Conservation (phyloP, 53 echinoderm and acorn worm genomes). For the Pentamera pediparva region DNA sequence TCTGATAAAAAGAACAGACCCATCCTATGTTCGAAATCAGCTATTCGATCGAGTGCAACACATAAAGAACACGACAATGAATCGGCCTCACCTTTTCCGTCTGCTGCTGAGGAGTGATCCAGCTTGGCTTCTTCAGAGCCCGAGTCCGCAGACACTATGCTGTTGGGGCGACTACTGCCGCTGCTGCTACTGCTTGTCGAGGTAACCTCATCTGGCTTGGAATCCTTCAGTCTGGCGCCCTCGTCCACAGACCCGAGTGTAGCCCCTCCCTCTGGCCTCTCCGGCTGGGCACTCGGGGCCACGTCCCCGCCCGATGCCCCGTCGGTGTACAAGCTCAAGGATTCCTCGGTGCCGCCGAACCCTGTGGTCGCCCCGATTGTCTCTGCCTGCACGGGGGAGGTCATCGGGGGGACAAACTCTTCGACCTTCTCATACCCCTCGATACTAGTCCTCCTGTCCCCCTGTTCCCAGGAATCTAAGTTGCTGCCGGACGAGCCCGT, state of each 20-base stretch:
- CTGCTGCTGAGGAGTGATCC: not conserved
- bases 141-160: slow-evolving; percentile 24
- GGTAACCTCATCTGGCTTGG: not conserved
- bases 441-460: slow-evolving; percentile 11
- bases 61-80: too few relatives aligned
- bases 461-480: not conserved
- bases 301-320: slow-evolving; percentile 1
- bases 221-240: not conserved
- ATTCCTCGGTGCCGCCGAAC: slow-evolving; percentile 3
- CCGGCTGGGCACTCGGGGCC: not conserved
- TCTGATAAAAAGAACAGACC: too few relatives aligned
- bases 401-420: not conserved
- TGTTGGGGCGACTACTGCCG: slow-evolving; percentile 24
- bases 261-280: slow-evolving; percentile 19
- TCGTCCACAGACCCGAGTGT: not conserved
- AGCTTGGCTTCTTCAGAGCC: slow-evolving; percentile 4
- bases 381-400: not conserved
- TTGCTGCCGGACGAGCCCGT: not conserved
- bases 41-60: too few relatives aligned
- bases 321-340: not conserved
- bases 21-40: too few relatives aligned
- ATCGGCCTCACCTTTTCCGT: slow-evolving; percentile 18
- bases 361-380: not conserved
- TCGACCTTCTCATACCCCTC: not conserved
- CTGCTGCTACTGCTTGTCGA: slow-evolving; percentile 4